Conservation (phyloP, 2,113 vertebrate species). For the Pampusana beccarii region DNA sequence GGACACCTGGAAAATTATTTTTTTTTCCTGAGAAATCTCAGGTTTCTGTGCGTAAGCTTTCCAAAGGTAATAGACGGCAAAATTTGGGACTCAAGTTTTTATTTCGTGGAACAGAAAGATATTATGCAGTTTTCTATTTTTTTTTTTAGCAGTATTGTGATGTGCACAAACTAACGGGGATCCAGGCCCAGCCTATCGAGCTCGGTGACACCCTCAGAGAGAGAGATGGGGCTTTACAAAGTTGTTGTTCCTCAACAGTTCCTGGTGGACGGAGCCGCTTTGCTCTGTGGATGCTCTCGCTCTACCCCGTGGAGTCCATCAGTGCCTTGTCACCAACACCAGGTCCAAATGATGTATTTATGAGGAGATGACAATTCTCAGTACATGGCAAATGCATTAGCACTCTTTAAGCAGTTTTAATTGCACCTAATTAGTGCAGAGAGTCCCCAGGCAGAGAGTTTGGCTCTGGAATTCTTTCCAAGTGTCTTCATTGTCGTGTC, state of each 20-base stretch:
- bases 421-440: not conserved
- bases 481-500: not conserved
- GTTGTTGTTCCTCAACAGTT: not conserved
- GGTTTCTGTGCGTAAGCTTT: fast-evolving
- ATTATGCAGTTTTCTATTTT: too few species aligned
- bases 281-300: too few species aligned
- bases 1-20: not conserved
- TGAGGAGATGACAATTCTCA: not conserved
- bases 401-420: not conserved
- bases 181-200: not conserved
- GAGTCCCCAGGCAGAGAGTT: not conserved
- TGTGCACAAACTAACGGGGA: not conserved
- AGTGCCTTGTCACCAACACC: not conserved
- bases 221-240: not conserved
- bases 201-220: not conserved
- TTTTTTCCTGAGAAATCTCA: not conserved
- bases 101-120: not conserved
- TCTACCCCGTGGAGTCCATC: not conserved
- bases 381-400: not conserved
- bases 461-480: not conserved
- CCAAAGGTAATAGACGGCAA: not conserved
- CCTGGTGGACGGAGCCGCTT: too few species aligned
- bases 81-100: not conserved
- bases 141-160: not conserved
- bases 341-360: not conserved